Evolutionary conservation across 2,797 vertebrate genomes (phyloP).

Genomic region (Emydoidea blandingii): DNA sequence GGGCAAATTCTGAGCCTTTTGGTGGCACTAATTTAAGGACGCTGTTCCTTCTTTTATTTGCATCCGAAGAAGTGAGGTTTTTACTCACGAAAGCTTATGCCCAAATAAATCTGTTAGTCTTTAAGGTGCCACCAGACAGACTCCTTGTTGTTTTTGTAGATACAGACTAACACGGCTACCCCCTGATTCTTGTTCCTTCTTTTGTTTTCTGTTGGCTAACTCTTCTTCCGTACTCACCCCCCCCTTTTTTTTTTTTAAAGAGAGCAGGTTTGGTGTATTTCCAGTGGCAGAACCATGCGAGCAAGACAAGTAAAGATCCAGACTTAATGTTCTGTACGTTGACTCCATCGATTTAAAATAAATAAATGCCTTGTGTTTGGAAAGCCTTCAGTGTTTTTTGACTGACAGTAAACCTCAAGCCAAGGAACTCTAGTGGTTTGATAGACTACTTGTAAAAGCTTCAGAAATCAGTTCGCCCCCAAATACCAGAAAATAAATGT

Average conservation of each 20-base stretch:
- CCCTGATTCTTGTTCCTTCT: not conserved
- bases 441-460: not conserved
- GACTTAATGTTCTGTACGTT: not conserved
- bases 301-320: not conserved
- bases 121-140: too few relatives aligned
- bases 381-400: not conserved
- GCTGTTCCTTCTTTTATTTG: not conserved
- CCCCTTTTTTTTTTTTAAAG: too few relatives aligned
- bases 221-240: not conserved
- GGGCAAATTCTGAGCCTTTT: not conserved
- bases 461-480: not conserved
- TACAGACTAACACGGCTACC: too few relatives aligned
- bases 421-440: not conserved
- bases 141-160: too few relatives aligned
- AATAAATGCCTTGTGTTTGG: not conserved
- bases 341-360: not conserved
- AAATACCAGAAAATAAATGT: constrained; percentile 2
- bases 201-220: not conserved
- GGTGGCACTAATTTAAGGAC: not conserved
- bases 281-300: not conserved
- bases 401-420: not conserved
- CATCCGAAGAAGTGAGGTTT: too few relatives aligned
- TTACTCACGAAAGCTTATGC: too few relatives aligned
- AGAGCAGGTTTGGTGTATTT: not conserved
- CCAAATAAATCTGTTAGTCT: too few relatives aligned